Evolutionary conservation across 2,113 vertebrate genomes (phyloP).

Genomic region (Anolis carolinensis): DNA sequence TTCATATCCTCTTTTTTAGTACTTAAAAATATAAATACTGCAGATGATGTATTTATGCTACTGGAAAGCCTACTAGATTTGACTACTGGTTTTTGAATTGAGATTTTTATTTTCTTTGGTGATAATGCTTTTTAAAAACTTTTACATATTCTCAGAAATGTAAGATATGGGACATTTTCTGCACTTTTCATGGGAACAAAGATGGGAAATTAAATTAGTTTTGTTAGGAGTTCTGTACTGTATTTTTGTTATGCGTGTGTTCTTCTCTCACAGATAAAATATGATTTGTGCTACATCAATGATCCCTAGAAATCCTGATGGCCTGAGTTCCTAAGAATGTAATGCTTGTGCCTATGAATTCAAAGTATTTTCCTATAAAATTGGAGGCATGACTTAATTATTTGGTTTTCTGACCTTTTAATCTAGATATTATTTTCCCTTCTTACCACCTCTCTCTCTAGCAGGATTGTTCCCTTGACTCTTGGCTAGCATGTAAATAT

Average conservation of each 20-base stretch:
- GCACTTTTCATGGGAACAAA: conserved; percentile 31
- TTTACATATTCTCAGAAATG: neutral
- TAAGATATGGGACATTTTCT: conserved; percentile 14
- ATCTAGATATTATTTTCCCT: neutral
- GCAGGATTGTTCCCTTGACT: neutral
- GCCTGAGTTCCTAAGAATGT: neutral
- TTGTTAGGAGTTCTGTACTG: neutral
- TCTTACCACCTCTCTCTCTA: neutral
- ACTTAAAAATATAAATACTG: neutral
- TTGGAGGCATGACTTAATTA: neutral
- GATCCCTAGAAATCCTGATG: neutral
- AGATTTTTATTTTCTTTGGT: neutral
- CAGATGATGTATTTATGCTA: accelerated
- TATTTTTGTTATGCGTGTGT: neutral
- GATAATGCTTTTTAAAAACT: neutral
- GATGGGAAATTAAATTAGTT: conserved; percentile 33
- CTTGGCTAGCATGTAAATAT: neutral
- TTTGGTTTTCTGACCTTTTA: conserved; percentile 12
- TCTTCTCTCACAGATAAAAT: neutral
- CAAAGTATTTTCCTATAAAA: conserved; percentile 32
- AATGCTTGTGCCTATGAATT: neutral
- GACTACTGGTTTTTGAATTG: neutral
- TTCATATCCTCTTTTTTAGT: accelerated
- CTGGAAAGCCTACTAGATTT: neutral
- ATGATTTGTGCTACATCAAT: neutral